These are phyloP conservation scores for Sebastes kiyomatsui DNA, from an alignment of 2,797 vertebrate species.

Conservation along the genomic window DNA sequence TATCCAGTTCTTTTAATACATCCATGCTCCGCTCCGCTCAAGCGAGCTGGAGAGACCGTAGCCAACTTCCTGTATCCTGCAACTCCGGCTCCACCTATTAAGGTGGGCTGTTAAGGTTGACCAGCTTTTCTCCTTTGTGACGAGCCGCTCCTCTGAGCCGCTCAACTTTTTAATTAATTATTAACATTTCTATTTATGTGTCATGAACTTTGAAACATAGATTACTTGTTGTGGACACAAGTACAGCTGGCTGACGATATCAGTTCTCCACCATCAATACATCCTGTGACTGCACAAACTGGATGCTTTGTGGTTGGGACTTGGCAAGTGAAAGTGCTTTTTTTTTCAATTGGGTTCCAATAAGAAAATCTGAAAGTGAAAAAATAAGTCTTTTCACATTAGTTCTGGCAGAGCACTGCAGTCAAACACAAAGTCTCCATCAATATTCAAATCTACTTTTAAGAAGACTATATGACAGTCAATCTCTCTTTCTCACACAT, in stretches of 20 bases:
- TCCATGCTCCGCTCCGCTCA: no score
- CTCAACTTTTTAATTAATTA: no score
- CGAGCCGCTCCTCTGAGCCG: no score
- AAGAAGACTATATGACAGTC: slow-evolving; percentile 9
- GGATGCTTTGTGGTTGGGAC: neutral
- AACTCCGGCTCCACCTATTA: no score
- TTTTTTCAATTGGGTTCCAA: neutral
- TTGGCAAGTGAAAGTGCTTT: neutral
- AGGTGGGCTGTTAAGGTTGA: no score
- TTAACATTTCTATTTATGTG: neutral
- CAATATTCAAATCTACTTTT: slow-evolving; percentile 28
- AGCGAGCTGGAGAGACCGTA: no score
- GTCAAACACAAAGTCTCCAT: neutral
- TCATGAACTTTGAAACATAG: slow-evolving; percentile 5
- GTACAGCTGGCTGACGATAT: slow-evolving; percentile 1
- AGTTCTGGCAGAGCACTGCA: neutral
- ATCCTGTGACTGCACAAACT: neutral
- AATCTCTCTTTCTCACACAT: slow-evolving; percentile 1
- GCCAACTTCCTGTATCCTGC: no score
- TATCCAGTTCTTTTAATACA: no score
- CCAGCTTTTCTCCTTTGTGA: no score
- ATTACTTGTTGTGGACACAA: slow-evolving; percentile 1
- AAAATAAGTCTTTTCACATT: slow-evolving; percentile 9
- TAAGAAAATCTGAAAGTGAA: neutral
- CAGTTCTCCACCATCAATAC: neutral